Evolutionary conservation across 1,140 invertebrate genomes (phyloP).

Genomic region (Ips typographus): DNA sequence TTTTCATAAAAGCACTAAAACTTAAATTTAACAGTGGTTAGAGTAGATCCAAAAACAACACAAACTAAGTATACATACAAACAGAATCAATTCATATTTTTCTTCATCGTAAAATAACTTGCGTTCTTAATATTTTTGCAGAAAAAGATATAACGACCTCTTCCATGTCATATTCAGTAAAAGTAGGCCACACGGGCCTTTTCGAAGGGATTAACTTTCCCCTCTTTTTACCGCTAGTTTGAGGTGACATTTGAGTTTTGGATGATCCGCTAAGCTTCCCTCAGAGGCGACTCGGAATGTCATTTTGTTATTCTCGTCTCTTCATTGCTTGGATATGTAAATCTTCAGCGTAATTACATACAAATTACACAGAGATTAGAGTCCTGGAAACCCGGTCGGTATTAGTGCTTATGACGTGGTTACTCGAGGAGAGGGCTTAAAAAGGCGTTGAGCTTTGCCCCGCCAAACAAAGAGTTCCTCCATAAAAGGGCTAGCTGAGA

Average conservation of each 20-base stretch:
- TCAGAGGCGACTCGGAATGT: conserved; percentile 29
- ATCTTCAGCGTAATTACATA: conserved; percentile 30
- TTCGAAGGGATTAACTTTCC: conserved; percentile 30
- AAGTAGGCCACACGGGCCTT: conserved; percentile 30
- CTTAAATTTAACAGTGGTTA: no score
- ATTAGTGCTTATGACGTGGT: conserved; percentile 8
- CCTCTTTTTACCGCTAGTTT: conserved; percentile 37
- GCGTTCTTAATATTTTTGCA: no score
- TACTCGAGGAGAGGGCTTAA: neutral
- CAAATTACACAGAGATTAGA: conserved; percentile 34
- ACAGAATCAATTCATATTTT: no score
- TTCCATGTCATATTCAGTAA: conserved; percentile 15
- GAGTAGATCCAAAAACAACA: no score
- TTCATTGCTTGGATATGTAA: conserved; percentile 34
- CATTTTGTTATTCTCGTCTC: conserved; percentile 30
- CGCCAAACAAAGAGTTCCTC: no score
- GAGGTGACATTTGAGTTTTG: conserved; percentile 39
- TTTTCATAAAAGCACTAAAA: no score
- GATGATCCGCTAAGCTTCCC: conserved; percentile 38
- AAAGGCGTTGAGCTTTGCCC: no score
- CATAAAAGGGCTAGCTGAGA: conserved; percentile 4
- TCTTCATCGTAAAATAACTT: no score
- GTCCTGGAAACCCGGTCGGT: neutral
- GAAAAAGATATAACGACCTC: neutral
- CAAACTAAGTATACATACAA: no score